Evolutionary conservation across 2,888 invertebrate species (phyloP), one percentile per base, ranked within the genome.

Genomic region (Aelia acuminata): DNA sequence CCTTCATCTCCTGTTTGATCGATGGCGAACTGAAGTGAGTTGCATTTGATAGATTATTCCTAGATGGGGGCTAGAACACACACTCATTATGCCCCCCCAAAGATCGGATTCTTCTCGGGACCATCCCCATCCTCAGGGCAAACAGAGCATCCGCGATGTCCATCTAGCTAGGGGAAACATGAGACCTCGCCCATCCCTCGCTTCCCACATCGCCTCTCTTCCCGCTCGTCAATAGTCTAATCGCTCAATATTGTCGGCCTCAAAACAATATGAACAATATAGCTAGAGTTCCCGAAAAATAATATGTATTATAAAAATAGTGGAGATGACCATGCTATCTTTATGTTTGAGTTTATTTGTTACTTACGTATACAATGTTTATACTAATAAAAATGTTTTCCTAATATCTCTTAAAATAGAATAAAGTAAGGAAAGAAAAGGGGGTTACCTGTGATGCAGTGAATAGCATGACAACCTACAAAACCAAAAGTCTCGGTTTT

Each of bases 161-260:
- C 63, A 70, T 70, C 63, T 70, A 22, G n/a, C n/a, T n/a, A n/a
- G n/a, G 63, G 18, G 63, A 70, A 70, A 70, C 63, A 70, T 70
- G 63, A 70, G 31, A 1, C n/a, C 63, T 10, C 20, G 31, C 7
- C 63, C 63, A 80, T 39, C 80, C 43, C 39, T 80, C 80, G 43
- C 43, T 47, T n/a, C 80, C 43, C 80, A 80, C 80, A 80, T 39
- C 39, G 43, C 10, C 43, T 43, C 43, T 10, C 22, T 75, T 39
- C 31, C 1, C 15, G 8, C 35, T 31, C 75, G 39, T 80, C 80
- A n/a, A 31, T n/a, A 43, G 80, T 80, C 43, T n/a, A n/a, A 47
- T 43, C 80, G 80, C 80, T 80, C 80, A 47, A 80, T 80, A 47
- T 39, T n/a, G 43, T 0, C 1, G 7, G 20, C 7, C 22, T 8